Evolutionary conservation across 2,113 vertebrate genomes (phyloP).

Genomic region (Misgurnus mizolepis): DNA sequence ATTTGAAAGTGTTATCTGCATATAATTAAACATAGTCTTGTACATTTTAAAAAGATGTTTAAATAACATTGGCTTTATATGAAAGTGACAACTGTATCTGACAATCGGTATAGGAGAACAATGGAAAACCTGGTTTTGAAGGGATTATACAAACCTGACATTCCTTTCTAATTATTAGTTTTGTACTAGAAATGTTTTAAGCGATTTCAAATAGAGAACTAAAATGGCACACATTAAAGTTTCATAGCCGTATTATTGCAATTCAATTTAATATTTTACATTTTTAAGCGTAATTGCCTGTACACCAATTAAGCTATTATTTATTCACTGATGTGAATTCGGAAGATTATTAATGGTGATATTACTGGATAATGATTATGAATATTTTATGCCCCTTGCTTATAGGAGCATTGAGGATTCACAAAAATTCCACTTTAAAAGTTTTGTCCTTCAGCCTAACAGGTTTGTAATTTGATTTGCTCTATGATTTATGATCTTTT

Average conservation of each 20-base stretch:
- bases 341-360: slow-evolving; percentile 18
- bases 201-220: background rate
- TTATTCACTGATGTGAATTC: slow-evolving; percentile 6
- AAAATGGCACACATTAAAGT: background rate
- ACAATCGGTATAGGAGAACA: too few species aligned
- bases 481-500: slow-evolving; percentile 4
- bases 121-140: too few species aligned
- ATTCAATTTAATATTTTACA: background rate
- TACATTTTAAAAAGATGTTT: too few species aligned
- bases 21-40: too few species aligned
- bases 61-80: background rate
- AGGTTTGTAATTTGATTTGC: slow-evolving; percentile 78
- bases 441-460: slow-evolving; percentile 84
- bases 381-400: slow-evolving; percentile 65
- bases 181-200: background rate
- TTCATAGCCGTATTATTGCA: background rate
- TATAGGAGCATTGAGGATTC: slow-evolving; percentile 86
- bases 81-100: too few species aligned
- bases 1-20: too few species aligned
- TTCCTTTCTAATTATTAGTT: background rate
- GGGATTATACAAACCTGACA: too few species aligned
- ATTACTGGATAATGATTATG: slow-evolving; percentile 31
- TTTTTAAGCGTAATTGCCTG: slow-evolving; percentile 1
- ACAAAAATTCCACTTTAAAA: slow-evolving; percentile 84
- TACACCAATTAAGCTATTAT: background rate